Evolutionary conservation across 92 coral and sea anemone genomes (phyloP).

Genomic region (Zoanthus solanderi): DNA sequence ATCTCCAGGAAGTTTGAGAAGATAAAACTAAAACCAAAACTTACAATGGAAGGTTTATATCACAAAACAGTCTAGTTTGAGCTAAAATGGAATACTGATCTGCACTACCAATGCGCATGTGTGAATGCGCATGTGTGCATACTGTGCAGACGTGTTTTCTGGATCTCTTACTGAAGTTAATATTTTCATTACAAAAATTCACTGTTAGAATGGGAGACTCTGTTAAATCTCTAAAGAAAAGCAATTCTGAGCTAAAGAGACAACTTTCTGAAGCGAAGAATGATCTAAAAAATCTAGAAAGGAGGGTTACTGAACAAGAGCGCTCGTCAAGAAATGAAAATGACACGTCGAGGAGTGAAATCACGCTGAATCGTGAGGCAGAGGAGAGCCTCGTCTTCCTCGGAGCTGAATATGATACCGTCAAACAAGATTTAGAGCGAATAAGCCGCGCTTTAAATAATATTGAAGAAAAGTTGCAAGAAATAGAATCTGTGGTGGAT

Average conservation of each 20-base stretch:
- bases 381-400: not conserved
- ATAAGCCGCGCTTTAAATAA: not conserved
- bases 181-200: not conserved
- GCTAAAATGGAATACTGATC: too few relatives aligned
- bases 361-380: not conserved
- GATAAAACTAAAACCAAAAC: too few relatives aligned
- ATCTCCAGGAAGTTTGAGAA: too few relatives aligned
- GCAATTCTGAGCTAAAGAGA: not conserved
- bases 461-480: not conserved
- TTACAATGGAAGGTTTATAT: too few relatives aligned
- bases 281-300: not conserved
- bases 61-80: too few relatives aligned
- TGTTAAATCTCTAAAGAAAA: not conserved
- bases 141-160: too few relatives aligned
- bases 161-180: too few relatives aligned
- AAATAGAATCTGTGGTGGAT: not conserved
- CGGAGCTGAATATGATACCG: not conserved
- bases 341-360: not conserved
- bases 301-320: not conserved
- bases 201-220: not conserved
- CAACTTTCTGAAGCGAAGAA: not conserved
- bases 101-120: too few relatives aligned
- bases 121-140: too few relatives aligned
- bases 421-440: not conserved
- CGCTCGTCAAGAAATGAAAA: not conserved